Evolutionary conservation across 2,888 invertebrate species (phyloP), one percentile per base, ranked within the genome.

Genomic region (Lysandra coridon): DNA sequence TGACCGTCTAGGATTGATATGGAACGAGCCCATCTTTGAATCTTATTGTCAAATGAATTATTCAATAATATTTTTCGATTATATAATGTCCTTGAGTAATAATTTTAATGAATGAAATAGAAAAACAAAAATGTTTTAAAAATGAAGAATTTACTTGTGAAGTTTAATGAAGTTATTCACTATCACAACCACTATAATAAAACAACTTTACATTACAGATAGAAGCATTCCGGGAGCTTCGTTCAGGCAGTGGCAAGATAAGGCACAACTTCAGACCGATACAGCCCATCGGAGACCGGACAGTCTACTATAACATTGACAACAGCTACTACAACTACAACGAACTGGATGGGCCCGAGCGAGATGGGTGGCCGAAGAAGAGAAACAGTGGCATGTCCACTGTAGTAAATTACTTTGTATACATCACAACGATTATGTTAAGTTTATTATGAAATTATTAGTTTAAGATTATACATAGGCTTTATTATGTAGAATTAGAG

Each of bases 211-310:
- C 23, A 78, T 57, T 92, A 80, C 92, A 98, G 98, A 93, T 98
- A 81, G 96, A 96, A 85, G 95, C 95, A 78, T 98, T 98, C 87
- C 96, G 98, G 74, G 94, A 95, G 82, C 91, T 98, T 64, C 95
- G 95, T 78, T 95, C 96, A 2, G 91, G 95, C 12, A 95, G 96
- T 78, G 97, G 97, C 3, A 94, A 95, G 83, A 92, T 98, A 81
- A 96, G 96, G 0, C 97, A 97, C 86, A 98, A 98, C 89, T 97
- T 97, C 88, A 95, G 98, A 17, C 98, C 98, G 0, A 96, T 97
- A 57, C 97, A 98, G 86, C 97, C 97, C 0, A 92, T 97, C 1
- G 96, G 97, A 53, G 96, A 97, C 84, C 94, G 98, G 83, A 90
- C 92, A 0, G 95, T 97, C 0, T 96, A 92, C 86, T 96, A 95